A percentile compares a stretch with the other conserved stretches of the same genome.
Conservation (phyloP, 2,113 vertebrate species). For the Upupa epops region DNA sequence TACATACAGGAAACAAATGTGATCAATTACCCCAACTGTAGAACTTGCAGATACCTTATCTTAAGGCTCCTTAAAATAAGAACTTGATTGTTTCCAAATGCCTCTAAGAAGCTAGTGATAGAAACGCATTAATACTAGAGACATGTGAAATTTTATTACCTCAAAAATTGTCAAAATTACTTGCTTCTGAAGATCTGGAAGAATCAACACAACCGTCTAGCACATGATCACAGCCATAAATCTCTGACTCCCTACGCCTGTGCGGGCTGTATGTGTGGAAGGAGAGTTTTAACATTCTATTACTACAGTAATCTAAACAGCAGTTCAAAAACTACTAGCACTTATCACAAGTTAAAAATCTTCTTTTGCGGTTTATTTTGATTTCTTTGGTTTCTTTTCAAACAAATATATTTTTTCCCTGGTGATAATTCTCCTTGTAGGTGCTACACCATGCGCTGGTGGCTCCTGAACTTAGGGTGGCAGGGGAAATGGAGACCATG, state of each 20-base stretch:
- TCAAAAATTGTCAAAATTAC: slow-evolving; percentile 73
- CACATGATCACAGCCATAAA: slow-evolving; percentile 70
- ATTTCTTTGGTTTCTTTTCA: neutral
- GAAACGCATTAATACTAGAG: slow-evolving; percentile 63
- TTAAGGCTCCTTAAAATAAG: slow-evolving; percentile 90
- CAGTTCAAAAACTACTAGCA: neutral
- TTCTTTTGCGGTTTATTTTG: neutral
- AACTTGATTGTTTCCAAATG: slow-evolving; percentile 97
- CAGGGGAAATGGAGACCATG: neutral
- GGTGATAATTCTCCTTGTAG: neutral
- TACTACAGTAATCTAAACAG: neutral
- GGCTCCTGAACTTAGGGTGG: neutral
- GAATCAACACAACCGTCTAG: slow-evolving; percentile 78
- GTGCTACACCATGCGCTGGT: neutral
- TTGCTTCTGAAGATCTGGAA: slow-evolving; percentile 69
- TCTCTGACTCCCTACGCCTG: rapidly evolving
- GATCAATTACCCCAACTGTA: slow-evolving; percentile 93
- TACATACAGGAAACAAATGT: slow-evolving; percentile 88
- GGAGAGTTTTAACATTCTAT: neutral
- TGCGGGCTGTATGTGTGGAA: neutral
- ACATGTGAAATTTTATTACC: slow-evolving; percentile 76
- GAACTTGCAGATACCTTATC: slow-evolving; percentile 92
- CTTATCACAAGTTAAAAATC: neutral
- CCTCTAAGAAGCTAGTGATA: slow-evolving; percentile 71
- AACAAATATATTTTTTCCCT: neutral